Evolutionary conservation across 1,140 invertebrate species (phyloP), one percentile per base, ranked within the genome.

Genomic region (Drosophila biarmipes): DNA sequence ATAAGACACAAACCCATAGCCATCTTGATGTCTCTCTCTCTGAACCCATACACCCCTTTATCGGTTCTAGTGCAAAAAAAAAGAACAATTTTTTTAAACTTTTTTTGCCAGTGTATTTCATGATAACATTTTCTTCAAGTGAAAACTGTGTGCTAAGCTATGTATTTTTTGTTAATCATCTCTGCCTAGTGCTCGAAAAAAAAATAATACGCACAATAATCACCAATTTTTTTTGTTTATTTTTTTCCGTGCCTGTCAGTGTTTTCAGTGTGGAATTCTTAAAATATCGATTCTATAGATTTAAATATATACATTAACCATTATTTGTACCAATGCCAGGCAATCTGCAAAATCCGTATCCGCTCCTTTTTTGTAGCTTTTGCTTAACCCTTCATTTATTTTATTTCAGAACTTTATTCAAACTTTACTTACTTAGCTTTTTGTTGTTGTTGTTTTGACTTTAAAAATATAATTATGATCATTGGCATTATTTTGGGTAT

Each of bases 41-140:
- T 51, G 29, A 31, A 61, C 34, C 34, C 37, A 15, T 37, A 67
- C 80, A 85, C 78, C 82, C 78, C 75, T 63, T 89, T 89, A 87
- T 87, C 82, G 82, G 78, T 86, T 86, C 78, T 45, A 71, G 81
- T 82, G 82, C 61, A 56, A 66, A 59, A 43, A 27, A 73, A 45
- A 53, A 46, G 40, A 31, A 42, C 24, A 14, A 49, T 34, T 75
- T 75, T 69, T 75, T 59, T 24, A 10, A 66, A 48, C 34, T 62
- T 77, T 76, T 63, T 74, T 75, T 66, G 61, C 61, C 62, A 58
- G 51, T 74, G 59, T 74, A 74, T 45, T 48, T 55, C 29, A 73
- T 73, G 27, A 68, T 54, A 68, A 48, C 31, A 66, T 66, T 55
- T 34, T 69, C 27, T 69, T 27, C 67, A 48, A 69, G 67, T 69